phyloP scores from a whole-genome alignment of 2,113 vertebrate genomes.

The Cynopterus brachyotis region DNA sequence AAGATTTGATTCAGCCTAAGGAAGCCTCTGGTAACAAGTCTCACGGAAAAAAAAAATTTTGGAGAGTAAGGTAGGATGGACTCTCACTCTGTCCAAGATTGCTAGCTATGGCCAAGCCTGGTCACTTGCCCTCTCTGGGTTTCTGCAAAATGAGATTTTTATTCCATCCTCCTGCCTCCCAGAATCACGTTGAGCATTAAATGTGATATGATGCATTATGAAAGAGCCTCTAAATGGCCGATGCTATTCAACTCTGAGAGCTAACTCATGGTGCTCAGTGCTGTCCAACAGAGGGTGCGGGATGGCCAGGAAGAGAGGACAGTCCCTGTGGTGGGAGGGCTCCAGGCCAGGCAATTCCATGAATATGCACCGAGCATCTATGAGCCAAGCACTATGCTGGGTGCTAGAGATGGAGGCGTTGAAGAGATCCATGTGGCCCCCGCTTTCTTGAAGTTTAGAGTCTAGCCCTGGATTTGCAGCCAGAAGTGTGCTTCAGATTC shows the following conservation, averaged over 20 bases:
- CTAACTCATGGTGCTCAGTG: too few relatives aligned
- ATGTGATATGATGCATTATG: too few relatives aligned
- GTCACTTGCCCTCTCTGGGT: not conserved
- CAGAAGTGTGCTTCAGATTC: not conserved
- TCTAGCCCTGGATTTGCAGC: not conserved
- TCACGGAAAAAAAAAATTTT: not conserved
- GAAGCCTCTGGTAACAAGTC: not conserved
- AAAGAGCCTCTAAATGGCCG: not conserved
- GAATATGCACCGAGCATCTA: not conserved
- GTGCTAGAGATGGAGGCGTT: not conserved
- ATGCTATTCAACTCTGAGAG: not conserved
- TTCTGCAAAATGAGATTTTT: not conserved
- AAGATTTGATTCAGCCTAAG: not conserved
- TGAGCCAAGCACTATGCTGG: too few relatives aligned
- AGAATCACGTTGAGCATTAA: not conserved
- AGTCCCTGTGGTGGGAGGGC: accelerated
- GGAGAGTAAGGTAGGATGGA: not conserved
- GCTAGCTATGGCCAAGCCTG: not conserved
- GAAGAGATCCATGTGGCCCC: accelerated
- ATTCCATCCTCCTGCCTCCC: not conserved
- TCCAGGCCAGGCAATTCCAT: not conserved
- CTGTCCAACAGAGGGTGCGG: not conserved
- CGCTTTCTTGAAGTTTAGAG: not conserved
- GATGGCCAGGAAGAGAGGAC: not conserved
- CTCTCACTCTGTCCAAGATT: not conserved